Evolutionary conservation across 2,113 vertebrate genomes (phyloP), one percentile per base, ranked within the genome.

Genomic region (Pangasianodon hypophthalmus): DNA sequence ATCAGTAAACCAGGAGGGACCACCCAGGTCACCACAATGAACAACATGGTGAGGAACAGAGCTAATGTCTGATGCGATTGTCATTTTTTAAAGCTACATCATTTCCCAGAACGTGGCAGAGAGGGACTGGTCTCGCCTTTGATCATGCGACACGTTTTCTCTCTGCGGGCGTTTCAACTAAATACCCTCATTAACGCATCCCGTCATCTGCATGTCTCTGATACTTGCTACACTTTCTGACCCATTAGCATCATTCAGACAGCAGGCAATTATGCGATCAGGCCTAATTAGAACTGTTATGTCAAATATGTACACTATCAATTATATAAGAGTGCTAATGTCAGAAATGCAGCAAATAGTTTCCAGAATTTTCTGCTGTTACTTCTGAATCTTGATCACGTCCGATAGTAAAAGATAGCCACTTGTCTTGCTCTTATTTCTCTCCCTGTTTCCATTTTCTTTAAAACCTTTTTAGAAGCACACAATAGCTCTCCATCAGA

Each of bases 191-290:
- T 92, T 86, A 90, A 75, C 75, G 88, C 82, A 26, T 87, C 62
- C 71, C 58, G 19, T 90, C 87, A 87, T 88, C 86, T 54, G 56
- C 83, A 79, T 88, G 90, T 90, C 93, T 94, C 93, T 94, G 94
- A 90, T 85, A 92, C 75, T 90, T 32, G 29, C 48, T 82, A 19
- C 90, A 88, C 92, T 92, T 91, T 92, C 90, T 86, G 86, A 93
- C 95, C 94, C 94, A 93, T 94, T 92, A 91, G 54, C 87, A 89
- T 87, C 75, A 56, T 52, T 89, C 91, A 92, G 90, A 87, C 92
- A 93, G 93, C 92, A 92, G 60, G 69, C 84, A 52, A 90, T 91
- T 91, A 92, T 50, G 48, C 86, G 79, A 75, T 86, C 88, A 79
- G 82, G 77, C 52, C 81, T 71, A 88, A 89, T 85, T 85, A 29